Evolutionary conservation across 2,888 invertebrate genomes (phyloP), one percentile per base, ranked within the genome.

Genomic region (Hypena proboscidalis): DNA sequence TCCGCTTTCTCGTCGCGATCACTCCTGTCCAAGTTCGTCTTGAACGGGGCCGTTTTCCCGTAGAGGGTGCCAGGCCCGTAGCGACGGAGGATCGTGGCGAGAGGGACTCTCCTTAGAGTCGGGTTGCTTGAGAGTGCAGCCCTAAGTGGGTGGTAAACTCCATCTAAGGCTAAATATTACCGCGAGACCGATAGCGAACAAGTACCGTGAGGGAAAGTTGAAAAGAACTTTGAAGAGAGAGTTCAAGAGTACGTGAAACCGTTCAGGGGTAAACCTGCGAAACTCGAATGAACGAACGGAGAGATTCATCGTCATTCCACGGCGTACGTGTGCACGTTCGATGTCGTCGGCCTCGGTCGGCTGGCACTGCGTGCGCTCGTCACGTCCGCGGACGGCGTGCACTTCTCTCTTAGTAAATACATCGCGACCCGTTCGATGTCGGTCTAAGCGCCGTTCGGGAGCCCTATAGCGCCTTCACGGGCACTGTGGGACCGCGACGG

Each of bases 191-290:
- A 93, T 93, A 93, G 93, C 91, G 86, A 90, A 88, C 85, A 93
- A 93, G 92, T 92, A 92, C 92, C 92, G 92, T 92, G 93, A 93
- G 92, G 93, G 93, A 94, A 94, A 94, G 93, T 86, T 93, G 92
- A 91, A 93, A 93, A 94, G 93, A 89, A 93, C 93, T 93, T 92
- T 93, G 92, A 92, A 93, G 91, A 93, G 80, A 86, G 85, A 87
- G 85, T 87, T 84, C 77, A 88, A 85, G 70, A 88, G 85, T 80
- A 82, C 83, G 87, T 90, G 88, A 77, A 77, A 90, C 86, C 84
- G 89, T 82, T 83, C 88, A 85, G 83, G 82, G 86, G 86, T 85
- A 89, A 90, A 83, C 26, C 35, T 34, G 34, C 92, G 87, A 92
- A 92, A 85, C 85, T 85, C 82, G 81, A 87, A 86, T 82, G 82